phyloP scores from a whole-genome alignment of 92 coral and sea anemone genomes.

The Metridium senile region DNA sequence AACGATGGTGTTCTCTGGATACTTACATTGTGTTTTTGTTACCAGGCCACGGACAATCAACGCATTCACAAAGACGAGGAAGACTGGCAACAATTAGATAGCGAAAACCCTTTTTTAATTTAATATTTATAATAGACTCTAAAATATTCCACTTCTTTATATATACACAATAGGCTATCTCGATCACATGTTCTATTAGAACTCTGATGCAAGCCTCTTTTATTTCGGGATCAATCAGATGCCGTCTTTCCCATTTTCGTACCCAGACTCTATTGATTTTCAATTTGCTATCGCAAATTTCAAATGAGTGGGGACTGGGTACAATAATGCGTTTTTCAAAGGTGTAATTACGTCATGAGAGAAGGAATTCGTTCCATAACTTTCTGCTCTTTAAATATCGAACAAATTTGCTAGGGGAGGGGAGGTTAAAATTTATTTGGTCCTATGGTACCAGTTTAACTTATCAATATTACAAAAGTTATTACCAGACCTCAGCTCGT shows the following conservation, averaged over 20 bases:
- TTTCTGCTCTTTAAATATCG: too few species aligned
- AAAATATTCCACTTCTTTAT: conserved; percentile 10
- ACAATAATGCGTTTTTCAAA: too few species aligned
- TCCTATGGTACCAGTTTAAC: conserved; percentile 12
- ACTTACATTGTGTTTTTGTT: neutral
- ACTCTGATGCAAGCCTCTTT: conserved; percentile 2
- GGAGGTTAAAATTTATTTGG: conserved; percentile 8
- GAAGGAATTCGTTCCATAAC: too few species aligned
- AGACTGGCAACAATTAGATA: conserved; percentile 69
- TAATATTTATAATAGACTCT: conserved; percentile 25
- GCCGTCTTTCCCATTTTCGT: neutral
- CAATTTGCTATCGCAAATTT: too few species aligned
- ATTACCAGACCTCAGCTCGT: too few species aligned
- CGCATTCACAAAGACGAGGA: conserved; percentile 63
- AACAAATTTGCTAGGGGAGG: neutral
- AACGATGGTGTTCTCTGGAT: too few species aligned
- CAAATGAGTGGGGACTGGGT: too few species aligned
- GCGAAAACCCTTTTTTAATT: conserved; percentile 29
- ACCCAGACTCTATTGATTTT: too few species aligned
- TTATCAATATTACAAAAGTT: too few species aligned
- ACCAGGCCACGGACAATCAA: conserved; percentile 50
- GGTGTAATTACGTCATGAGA: too few species aligned
- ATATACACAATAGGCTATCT: conserved; percentile 2
- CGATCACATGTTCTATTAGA: too few species aligned
- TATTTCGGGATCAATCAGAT: neutral